A percentile compares a stretch with the other conserved stretches of the same genome.
phyloP scores from a whole-genome alignment of 2,113 vertebrate species.

The Dromiciops gliroides region DNA sequence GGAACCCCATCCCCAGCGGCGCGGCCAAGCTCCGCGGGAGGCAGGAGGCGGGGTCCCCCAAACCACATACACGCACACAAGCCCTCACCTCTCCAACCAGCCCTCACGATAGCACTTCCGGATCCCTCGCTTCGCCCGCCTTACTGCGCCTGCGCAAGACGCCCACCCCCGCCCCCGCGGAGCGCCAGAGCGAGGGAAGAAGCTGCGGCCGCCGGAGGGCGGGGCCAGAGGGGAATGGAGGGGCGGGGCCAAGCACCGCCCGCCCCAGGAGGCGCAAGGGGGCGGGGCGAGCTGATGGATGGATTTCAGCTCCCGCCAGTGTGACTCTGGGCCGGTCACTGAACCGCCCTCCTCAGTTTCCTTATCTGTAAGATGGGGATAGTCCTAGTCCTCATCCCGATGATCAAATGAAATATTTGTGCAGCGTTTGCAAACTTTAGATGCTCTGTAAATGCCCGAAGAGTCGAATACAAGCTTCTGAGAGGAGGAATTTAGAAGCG shows the following conservation, averaged over 20 bases:
- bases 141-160: conserved; percentile 42
- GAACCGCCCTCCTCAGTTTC: not conserved
- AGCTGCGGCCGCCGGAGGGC: fast-evolving
- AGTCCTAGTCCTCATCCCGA: too few species aligned
- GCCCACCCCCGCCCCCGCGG: fast-evolving
- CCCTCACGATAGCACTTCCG: conserved; percentile 40
- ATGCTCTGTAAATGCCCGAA: too few species aligned
- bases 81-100: not conserved
- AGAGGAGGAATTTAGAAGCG: not conserved
- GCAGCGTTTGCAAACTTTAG: not conserved
- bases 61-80: fast-evolving
- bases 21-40: not conserved
- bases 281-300: too few species aligned
- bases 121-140: not conserved
- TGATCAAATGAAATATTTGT: not conserved
- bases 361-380: not conserved
- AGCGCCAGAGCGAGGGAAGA: fast-evolving
- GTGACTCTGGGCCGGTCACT: not conserved
- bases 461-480: not conserved
- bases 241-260: not conserved
- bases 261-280: too few species aligned
- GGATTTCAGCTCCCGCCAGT: too few species aligned
- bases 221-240: not conserved
- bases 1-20: too few species aligned
- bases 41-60: not conserved